Conservation (phyloP, 2,888 invertebrate genomes). For the Cantharis rustica region DNA sequence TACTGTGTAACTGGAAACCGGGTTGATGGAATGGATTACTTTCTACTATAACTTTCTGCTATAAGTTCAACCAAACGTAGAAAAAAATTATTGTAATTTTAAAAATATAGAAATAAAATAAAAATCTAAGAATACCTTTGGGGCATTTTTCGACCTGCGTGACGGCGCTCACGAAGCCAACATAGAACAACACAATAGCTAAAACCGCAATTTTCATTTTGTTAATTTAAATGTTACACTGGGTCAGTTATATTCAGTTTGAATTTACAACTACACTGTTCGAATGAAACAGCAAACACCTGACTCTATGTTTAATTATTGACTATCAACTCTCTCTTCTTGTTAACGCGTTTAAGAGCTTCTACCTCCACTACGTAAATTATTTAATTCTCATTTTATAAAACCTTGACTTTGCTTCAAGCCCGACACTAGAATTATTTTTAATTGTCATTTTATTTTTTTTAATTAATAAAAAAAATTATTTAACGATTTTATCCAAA, state of each 20-base stretch:
- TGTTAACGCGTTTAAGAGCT: neutral
- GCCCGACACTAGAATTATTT: neutral
- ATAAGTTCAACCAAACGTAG: neutral
- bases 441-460: neutral
- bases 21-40: neutral
- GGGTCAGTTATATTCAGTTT: neutral
- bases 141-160: constrained; percentile 12
- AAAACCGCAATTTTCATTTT: constrained; percentile 11
- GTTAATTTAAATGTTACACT: neutral
- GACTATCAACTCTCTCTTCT: neutral
- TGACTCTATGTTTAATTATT: neutral
- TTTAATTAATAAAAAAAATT: neutral
- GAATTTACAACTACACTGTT: neutral
- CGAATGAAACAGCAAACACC: neutral
- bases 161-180: neutral
- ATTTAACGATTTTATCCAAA: no score
- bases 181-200: neutral
- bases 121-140: neutral
- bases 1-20: neutral
- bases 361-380: neutral
- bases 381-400: neutral
- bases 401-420: neutral
- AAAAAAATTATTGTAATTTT: neutral
- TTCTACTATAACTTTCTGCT: neutral
- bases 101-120: neutral